These are phyloP conservation scores for Tiaroga cobitis DNA, from an alignment of 2,797 vertebrate genomes.

Conservation along the genomic window DNA sequence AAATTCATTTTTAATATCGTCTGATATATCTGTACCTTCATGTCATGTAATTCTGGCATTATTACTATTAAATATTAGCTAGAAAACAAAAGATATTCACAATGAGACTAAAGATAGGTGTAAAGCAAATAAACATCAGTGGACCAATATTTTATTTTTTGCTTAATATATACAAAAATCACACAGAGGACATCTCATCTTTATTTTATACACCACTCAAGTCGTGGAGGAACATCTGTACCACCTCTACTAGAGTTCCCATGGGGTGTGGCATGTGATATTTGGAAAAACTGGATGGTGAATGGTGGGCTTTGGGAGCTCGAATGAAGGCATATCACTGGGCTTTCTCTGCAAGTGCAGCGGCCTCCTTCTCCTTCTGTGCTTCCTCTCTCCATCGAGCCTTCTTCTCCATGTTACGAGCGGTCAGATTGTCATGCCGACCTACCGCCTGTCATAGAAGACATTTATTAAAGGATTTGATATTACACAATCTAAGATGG, in stretches of 20 bases:
- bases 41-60: not conserved
- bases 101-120: not conserved
- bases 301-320: not conserved
- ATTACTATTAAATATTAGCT: not conserved
- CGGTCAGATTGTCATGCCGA: conserved; percentile 79
- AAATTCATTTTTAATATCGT: not conserved
- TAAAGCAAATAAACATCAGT: not conserved
- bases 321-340: conserved; percentile 61
- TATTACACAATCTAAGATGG: not conserved
- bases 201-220: conserved; percentile 8
- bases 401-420: conserved; percentile 86
- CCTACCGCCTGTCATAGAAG: conserved; percentile 74
- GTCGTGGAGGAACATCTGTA: not conserved
- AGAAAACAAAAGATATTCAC: not conserved
- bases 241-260: not conserved
- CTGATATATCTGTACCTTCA: not conserved
- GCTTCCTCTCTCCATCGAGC: conserved; percentile 80
- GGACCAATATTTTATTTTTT: not conserved
- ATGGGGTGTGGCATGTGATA: conserved; percentile 4
- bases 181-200: not conserved
- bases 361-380: conserved; percentile 55
- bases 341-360: conserved; percentile 60
- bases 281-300: not conserved
- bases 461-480: not conserved
- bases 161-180: not conserved